phyloP scores from a whole-genome alignment of 2,113 vertebrate species.

The Eleginops maclovinus region DNA sequence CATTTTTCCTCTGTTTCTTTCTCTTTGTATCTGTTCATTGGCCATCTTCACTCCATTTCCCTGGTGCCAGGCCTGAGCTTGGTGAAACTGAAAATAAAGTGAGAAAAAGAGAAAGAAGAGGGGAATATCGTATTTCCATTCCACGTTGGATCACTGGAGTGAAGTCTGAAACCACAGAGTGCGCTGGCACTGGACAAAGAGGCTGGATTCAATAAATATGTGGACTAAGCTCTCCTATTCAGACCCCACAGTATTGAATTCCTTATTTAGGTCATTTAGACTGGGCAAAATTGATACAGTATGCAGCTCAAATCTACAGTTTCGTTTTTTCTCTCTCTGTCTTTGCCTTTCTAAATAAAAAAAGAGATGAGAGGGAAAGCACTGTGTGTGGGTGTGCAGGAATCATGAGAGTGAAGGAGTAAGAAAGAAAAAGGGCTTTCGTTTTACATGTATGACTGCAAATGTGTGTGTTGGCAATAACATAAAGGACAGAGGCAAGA shows the following conservation, averaged over 20 bases:
- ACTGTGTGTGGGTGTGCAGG: constrained; percentile 65
- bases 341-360: constrained; percentile 71
- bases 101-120: constrained; percentile 24
- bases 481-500: constrained; percentile 41
- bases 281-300: constrained; percentile 82
- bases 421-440: constrained; percentile 28
- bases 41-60: constrained; percentile 49
- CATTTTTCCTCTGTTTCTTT: constrained; percentile 9
- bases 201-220: constrained; percentile 86
- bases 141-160: constrained; percentile 81
- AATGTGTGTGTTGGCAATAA: constrained; percentile 56
- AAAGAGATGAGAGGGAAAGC: constrained; percentile 68
- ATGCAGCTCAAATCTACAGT: constrained; percentile 80
- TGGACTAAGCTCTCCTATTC: constrained; percentile 82
- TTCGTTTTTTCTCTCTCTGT: constrained; percentile 47
- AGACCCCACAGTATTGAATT: constrained; percentile 79
- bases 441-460: constrained; percentile 35
- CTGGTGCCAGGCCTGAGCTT: constrained; percentile 57
- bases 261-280: constrained; percentile 85
- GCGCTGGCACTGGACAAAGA: constrained; percentile 83
- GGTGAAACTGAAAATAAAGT: constrained; percentile 53
- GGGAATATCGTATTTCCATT: constrained; percentile 81
- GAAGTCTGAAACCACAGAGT: constrained; percentile 83
- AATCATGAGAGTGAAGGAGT: constrained; percentile 49
- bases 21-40: constrained; percentile 13